Percentiles rank a stretch among this genome's conserved stretches.
phyloP scores from a whole-genome alignment of 2,797 vertebrate genomes.

The Gobionotothen gibberifrons region DNA sequence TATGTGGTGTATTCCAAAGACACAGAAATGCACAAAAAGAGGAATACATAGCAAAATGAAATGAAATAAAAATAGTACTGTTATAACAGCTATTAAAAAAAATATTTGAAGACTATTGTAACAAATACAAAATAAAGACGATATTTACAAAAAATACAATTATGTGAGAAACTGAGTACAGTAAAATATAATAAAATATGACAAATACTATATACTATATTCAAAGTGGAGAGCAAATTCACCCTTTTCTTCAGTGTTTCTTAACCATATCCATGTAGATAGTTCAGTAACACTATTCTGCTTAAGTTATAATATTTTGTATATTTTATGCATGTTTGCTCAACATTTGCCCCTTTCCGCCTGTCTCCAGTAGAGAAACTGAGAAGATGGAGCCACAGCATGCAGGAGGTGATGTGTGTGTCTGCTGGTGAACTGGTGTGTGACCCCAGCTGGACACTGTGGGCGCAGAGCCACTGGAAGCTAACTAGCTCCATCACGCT shows the following conservation, averaged over 20 bases:
- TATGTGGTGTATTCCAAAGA: no score
- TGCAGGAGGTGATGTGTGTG: neutral
- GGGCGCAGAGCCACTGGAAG: conserved; percentile 5
- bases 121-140: no score
- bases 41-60: no score
- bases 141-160: no score
- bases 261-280: neutral
- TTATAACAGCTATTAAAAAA: no score
- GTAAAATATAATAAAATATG: no score
- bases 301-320: neutral
- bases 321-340: neutral
- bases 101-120: no score
- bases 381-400: neutral
- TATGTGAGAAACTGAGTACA: no score
- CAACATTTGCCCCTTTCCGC: fast-evolving
- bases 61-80: no score
- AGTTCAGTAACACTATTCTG: neutral
- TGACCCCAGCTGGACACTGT: conserved; percentile 39
- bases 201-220: no score
- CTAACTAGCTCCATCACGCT: conserved; percentile 39
- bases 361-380: neutral
- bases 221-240: no score
- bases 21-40: no score
- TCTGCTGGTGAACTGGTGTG: conserved; percentile 30
- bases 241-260: neutral